Evolutionary conservation across 2,113 vertebrate genomes (phyloP), one percentile per base, ranked within the genome.

Genomic region (Anoplopoma fimbria): DNA sequence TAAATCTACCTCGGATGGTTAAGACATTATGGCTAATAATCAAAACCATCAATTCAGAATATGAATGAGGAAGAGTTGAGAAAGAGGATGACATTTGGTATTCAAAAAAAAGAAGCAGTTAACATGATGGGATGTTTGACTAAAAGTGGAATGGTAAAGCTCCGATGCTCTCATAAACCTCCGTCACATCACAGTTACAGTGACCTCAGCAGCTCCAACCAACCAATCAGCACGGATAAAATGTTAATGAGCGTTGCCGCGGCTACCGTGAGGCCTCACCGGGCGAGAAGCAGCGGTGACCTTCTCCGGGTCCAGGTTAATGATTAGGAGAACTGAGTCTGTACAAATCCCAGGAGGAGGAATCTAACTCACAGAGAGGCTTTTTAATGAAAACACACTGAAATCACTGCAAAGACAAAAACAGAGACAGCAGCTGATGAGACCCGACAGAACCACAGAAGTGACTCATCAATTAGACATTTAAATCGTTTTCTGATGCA

Each of bases 251-350:
- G 70, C 12, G 36, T 71, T 67, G 38, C 84, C 69, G 23, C 63
- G 80, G 90, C 13, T 29, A 86, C 73, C 23, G 84, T 61, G 84
- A 69, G 23, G 49, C 87, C 71, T n/a, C n/a, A n/a, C n/a, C n/a
- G n/a, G n/a, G n/a, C n/a, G n/a, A n/a, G 7, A 64, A 58, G 25
- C 65, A 14, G 71, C 21, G 0, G 38, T 15, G 79, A 89, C 89
- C 89, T 87, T 84, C 70, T 86, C 77, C 55, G 23, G 40, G 49
- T 69, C 55, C 71, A 47, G 70, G 81, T 88, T 90, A 92, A 90
- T 90, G 69, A 92, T 89, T 91, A 65, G 55, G 0, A 80, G 69
- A 60, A 45, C n/a, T n/a, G n/a, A n/a, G n/a, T n/a, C n/a, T n/a
- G n/a, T n/a, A n/a, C 1, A 10, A 53, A 53, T 71, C 76, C 64